These are phyloP conservation scores for Drosophila kambysellisi DNA, from an alignment of 2,888 invertebrate species.

Conservation along the genomic window DNA sequence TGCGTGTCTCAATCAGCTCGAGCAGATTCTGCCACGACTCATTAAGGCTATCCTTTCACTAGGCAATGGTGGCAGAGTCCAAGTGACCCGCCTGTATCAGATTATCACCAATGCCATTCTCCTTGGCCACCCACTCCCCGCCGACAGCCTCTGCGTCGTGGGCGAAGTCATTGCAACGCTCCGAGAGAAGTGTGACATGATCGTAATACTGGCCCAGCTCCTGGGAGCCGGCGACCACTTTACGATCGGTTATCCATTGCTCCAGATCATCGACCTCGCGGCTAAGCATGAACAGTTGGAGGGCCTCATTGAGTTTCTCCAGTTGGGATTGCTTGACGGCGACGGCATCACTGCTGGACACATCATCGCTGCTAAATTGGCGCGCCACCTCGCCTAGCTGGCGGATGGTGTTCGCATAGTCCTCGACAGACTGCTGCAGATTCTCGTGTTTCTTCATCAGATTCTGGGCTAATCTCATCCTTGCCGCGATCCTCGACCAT, in stretches of 20 bases:
- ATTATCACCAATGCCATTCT: conserved; percentile 98
- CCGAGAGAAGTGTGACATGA: conserved; percentile 97
- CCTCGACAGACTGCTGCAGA: conserved; percentile 97
- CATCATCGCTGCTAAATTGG: conserved; percentile 94
- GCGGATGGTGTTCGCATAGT: conserved; percentile 98
- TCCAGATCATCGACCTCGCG: conserved; percentile 99
- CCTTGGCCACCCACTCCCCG: conserved; percentile 96
- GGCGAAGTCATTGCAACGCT: conserved; percentile 99
- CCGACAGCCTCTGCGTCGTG: conserved; percentile 98
- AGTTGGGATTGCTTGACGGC: conserved; percentile 98
- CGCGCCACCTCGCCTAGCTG: conserved; percentile 98
- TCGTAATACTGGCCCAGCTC: conserved; percentile 99
- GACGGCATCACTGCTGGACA: conserved; percentile 96
- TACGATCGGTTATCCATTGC: conserved; percentile 99
- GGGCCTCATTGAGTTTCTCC: conserved; percentile 98
- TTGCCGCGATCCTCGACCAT: conserved; percentile 99
- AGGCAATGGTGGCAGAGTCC: conserved; percentile 98
- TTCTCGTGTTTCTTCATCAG: conserved; percentile 99
- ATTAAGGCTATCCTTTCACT: conserved; percentile 99
- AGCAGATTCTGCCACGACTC: conserved; percentile 99
- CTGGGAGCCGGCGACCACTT: conserved; percentile 98
- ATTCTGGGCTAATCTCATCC: conserved; percentile 99
- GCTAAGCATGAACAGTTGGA: conserved; percentile 97
- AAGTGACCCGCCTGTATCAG: conserved; percentile 98
- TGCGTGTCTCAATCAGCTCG: conserved; percentile 98